These are phyloP conservation scores for Cochlearius cochlearius DNA, from an alignment of 2,113 vertebrate genomes.

Conservation along the genomic window DNA sequence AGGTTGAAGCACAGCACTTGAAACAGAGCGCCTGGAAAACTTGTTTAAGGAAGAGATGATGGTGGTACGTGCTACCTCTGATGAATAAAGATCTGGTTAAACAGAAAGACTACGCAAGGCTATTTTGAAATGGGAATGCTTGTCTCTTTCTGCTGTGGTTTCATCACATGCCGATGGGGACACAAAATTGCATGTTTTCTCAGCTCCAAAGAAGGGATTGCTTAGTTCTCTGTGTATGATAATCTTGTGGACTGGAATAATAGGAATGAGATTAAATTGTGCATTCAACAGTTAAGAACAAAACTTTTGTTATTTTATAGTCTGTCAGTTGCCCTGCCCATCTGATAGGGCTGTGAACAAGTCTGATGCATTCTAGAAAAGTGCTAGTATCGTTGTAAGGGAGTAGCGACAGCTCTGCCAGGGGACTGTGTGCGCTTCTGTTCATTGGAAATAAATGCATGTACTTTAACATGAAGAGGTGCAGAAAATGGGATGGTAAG, in stretches of 20 bases:
- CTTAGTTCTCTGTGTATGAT: background rate
- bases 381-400: too few species aligned
- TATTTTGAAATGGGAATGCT: background rate
- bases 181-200: background rate
- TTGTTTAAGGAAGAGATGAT: background rate
- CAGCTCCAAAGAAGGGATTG: background rate
- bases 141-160: background rate
- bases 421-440: background rate
- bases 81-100: background rate
- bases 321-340: background rate
- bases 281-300: background rate
- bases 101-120: background rate
- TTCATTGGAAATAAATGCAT: background rate
- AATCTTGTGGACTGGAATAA: background rate
- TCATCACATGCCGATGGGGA: background rate
- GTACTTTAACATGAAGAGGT: background rate
- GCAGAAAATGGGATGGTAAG: background rate
- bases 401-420: background rate
- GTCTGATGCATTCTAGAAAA: background rate
- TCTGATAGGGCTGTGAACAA: too few species aligned
- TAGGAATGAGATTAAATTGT: background rate
- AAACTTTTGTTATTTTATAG: background rate
- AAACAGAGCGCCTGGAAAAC: background rate
- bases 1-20: background rate
- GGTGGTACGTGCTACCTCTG: background rate